These are phyloP conservation scores for Coracias cyanogaster DNA, from an alignment of 2,797 vertebrate genomes.

Conservation along the genomic window DNA sequence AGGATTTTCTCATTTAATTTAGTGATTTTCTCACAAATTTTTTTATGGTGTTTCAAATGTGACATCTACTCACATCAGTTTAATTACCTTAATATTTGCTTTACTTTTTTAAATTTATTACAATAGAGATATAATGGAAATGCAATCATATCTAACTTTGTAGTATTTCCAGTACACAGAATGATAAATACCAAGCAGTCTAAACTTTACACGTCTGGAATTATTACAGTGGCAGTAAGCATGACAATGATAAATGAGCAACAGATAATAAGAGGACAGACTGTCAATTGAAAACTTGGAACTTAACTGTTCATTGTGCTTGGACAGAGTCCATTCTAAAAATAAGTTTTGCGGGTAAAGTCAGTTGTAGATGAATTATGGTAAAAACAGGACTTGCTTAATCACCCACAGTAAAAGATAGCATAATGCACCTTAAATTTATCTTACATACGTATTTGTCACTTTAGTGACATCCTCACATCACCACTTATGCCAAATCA, in stretches of 20 bases:
- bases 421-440: background rate
- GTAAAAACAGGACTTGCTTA: background rate
- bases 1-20: background rate
- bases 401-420: background rate
- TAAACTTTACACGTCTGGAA: background rate
- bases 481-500: background rate
- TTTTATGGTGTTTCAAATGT: background rate
- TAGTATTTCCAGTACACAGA: background rate
- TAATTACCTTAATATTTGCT: background rate
- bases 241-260: conserved; percentile 32
- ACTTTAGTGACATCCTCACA: background rate
- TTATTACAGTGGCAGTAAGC: background rate
- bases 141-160: background rate
- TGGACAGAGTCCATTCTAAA: background rate
- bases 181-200: background rate
- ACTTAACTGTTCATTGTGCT: background rate
- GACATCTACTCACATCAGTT: background rate
- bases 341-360: background rate
- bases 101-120: background rate
- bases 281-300: background rate
- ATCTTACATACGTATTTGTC: background rate
- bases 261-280: background rate
- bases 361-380: background rate
- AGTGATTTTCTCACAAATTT: background rate
- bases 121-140: background rate